phyloP scores from a whole-genome alignment of 2,888 invertebrate species.

The Campopleginae sp. region DNA sequence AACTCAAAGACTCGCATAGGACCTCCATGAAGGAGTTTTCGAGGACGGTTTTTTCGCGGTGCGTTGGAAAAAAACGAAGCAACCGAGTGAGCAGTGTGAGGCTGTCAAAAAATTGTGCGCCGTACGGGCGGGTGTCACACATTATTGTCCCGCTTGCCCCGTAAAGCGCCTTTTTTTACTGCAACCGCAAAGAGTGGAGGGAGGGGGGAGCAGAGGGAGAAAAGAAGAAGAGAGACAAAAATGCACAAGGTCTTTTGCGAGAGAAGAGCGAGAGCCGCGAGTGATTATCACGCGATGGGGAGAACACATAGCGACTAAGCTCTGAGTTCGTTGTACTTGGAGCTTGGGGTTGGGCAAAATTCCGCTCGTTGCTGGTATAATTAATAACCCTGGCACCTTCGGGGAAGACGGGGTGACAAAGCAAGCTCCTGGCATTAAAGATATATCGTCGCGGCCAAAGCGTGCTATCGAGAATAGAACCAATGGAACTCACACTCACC shows the following conservation, averaged over 20 bases:
- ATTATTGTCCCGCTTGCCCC: constrained; percentile 6
- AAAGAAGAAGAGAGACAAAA: constrained; percentile 16
- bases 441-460: constrained; percentile 38
- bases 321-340: constrained; percentile 78
- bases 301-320: constrained; percentile 72
- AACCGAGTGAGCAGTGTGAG: background rate
- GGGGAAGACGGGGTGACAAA: constrained; percentile 47
- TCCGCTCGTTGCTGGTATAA: constrained; percentile 72
- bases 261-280: constrained; percentile 64
- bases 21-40: background rate
- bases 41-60: background rate
- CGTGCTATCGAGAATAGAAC: constrained; percentile 35
- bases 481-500: constrained; percentile 38
- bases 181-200: background rate
- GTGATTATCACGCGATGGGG: constrained; percentile 81
- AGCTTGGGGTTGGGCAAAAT: constrained; percentile 37
- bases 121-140: background rate
- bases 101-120: background rate
- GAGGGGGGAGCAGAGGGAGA: background rate
- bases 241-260: constrained; percentile 25
- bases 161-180: constrained; percentile 28
- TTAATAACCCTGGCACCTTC: constrained; percentile 74
- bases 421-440: constrained; percentile 52
- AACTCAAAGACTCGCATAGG: background rate
- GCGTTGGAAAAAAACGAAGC: background rate